Evolutionary conservation across 2,113 vertebrate genomes (phyloP).

Genomic region (Takifugu flavidus): DNA sequence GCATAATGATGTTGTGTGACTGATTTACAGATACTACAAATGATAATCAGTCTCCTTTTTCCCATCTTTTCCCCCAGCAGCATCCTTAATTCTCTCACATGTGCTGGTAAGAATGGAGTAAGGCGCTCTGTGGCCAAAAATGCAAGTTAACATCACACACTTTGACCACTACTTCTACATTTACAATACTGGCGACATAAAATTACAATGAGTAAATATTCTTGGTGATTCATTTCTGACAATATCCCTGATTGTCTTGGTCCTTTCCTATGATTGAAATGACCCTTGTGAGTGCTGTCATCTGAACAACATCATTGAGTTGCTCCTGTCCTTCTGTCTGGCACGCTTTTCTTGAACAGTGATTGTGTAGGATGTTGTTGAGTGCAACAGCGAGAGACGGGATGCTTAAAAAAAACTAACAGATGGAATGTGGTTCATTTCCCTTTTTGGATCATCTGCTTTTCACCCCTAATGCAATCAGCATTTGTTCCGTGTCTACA

Average conservation of each 20-base stretch:
- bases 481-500: conserved; percentile 31
- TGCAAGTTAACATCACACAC: conserved; percentile 63
- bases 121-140: conserved; percentile 73
- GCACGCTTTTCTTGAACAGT: conserved; percentile 47
- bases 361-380: conserved; percentile 28
- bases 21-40: conserved; percentile 36
- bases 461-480: conserved; percentile 19
- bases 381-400: conserved; percentile 53
- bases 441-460: conserved; percentile 20
- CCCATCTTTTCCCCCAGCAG: conserved; percentile 49
- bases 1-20: conserved; percentile 27
- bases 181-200: conserved; percentile 67
- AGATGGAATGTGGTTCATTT: conserved; percentile 20
- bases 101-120: conserved; percentile 59
- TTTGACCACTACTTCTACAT: conserved; percentile 69
- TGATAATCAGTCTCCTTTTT: conserved; percentile 33
- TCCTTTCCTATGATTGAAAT: conserved; percentile 57
- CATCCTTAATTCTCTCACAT: conserved; percentile 33
- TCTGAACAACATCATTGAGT: conserved; percentile 47
- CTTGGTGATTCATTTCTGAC: conserved; percentile 63
- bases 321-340: conserved; percentile 38
- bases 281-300: conserved; percentile 44
- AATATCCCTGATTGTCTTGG: conserved; percentile 74
- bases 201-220: conserved; percentile 71
- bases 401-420: conserved; percentile 29